Conservation (phyloP, 2,113 vertebrate species). For the Poeciliopsis turrubarensis region DNA sequence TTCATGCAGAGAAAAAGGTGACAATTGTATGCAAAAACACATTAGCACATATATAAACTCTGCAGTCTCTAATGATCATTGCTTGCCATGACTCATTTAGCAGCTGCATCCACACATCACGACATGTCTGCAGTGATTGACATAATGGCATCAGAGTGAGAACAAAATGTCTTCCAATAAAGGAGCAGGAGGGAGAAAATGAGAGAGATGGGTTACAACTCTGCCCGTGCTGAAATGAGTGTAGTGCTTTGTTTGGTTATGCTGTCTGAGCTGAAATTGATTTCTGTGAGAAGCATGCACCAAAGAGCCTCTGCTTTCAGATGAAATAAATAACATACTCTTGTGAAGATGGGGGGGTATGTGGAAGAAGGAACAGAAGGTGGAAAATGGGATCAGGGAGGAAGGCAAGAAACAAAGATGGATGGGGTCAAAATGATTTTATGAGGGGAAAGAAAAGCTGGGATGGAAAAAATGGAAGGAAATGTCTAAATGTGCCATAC, state of each 20-base stretch:
- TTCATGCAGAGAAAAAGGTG: conserved; percentile 37
- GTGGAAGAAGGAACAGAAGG: conserved; percentile 40
- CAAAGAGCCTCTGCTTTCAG: conserved; percentile 73
- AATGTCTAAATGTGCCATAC: conserved; percentile 31
- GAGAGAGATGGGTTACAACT: conserved; percentile 70
- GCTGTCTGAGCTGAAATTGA: conserved; percentile 80
- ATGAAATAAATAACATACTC: conserved; percentile 79
- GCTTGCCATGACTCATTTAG: conserved; percentile 70
- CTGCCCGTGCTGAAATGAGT: conserved; percentile 69
- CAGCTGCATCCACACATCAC: conserved; percentile 76
- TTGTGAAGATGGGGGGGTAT: conserved; percentile 49
- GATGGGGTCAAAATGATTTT: conserved; percentile 62
- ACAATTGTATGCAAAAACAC: conserved; percentile 44
- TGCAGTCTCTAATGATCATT: conserved; percentile 67
- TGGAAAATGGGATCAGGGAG: conserved; percentile 49
- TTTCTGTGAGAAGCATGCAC: conserved; percentile 77
- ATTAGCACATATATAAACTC: conserved; percentile 57
- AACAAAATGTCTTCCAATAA: conserved; percentile 80
- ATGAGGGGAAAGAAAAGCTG: conserved; percentile 24
- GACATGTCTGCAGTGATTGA: conserved; percentile 74
- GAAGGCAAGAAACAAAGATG: conserved; percentile 56
- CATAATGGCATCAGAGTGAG: conserved; percentile 78
- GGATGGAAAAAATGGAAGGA: conserved; percentile 37
- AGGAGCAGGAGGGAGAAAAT: conserved; percentile 59
- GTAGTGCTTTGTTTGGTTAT: conserved; percentile 78